Percentiles rank a stretch among this genome's conserved stretches.
Evolutionary conservation across 2,888 invertebrate genomes (phyloP).

Genomic region (Exephanes ischioxanthus): DNA sequence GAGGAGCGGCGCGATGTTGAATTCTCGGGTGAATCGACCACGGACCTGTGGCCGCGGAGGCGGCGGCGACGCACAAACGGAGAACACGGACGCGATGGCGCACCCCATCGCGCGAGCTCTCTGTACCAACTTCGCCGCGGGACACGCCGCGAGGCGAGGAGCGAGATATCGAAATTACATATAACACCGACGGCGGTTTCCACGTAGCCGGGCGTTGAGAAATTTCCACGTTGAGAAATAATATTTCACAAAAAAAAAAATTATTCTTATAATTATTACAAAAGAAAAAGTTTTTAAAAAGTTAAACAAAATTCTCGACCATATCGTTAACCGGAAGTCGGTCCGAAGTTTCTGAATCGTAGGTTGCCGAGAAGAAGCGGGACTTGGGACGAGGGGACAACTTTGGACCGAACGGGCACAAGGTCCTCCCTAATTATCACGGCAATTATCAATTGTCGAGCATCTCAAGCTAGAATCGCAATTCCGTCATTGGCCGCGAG

Average conservation of each 20-base stretch:
- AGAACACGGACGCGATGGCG: slow-evolving; percentile 33
- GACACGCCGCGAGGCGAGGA: neutral
- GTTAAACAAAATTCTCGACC: too few relatives aligned
- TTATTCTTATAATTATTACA: too few relatives aligned
- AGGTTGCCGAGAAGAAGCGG: too few relatives aligned
- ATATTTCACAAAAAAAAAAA: too few relatives aligned
- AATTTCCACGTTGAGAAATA: too few relatives aligned
- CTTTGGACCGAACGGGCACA: too few relatives aligned
- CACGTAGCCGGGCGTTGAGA: too few relatives aligned
- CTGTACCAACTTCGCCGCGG: neutral
- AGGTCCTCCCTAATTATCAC: slow-evolving; percentile 56
- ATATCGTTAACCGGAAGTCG: too few relatives aligned
- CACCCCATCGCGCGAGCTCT: slow-evolving; percentile 12
- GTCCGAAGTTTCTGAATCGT: too few relatives aligned
- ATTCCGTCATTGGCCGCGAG: slow-evolving; percentile 16
- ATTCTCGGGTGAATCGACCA: slow-evolving; percentile 55
- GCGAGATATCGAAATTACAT: neutral
- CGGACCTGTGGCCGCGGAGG: slow-evolving; percentile 13
- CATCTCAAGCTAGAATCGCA: slow-evolving; percentile 49
- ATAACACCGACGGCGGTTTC: too few relatives aligned
- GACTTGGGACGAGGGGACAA: too few relatives aligned
- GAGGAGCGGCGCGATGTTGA: slow-evolving; percentile 17
- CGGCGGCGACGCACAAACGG: slow-evolving; percentile 40
- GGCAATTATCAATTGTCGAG: slow-evolving; percentile 66
- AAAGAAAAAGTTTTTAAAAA: too few relatives aligned